Evolutionary conservation across 2,888 invertebrate genomes (phyloP), one percentile per base, ranked within the genome.

Genomic region (Aporophyla nigra): DNA sequence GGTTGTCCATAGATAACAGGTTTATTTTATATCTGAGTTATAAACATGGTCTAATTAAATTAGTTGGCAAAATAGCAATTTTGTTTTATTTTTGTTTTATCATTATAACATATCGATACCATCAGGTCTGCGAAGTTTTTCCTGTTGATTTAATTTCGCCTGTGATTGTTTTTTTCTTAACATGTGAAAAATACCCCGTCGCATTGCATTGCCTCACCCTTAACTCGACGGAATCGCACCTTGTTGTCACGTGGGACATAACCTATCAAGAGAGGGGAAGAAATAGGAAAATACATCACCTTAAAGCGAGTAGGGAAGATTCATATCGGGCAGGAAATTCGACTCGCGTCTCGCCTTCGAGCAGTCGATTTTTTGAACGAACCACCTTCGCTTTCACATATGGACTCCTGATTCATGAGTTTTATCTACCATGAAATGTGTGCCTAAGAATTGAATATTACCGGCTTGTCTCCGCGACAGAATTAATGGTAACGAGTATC

Each of bases 261-360:
- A 86, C 88, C 89, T 88, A 90, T 87, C 88, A 86, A 68, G 86
- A 81, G 88, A 93, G 92, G 95, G 95, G 95, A 93, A 93, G 93
- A 94, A 95, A 96, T 95, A 94, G 94, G 94, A 95, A 95, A 96
- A 96, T 96, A 96, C 96, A 96, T 96, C 96, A 96, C 96, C 96
- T 96, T 95, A 95, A 96, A 96, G 92, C 94, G 95, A 96, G 94
- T 93, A 94, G 96, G 96, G 96, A 96, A 96, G 96, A 96, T 96
- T 95, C 96, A 94, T 96, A 96, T 96, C 96, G 90, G 89, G 89
- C 96, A 96, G 96, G 96, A 96, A 96, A 96, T 96, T 96, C 96
- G 93, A 95, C 92, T 94, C 93, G 93, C 94, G 93, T 94, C 93
- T 93, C 93, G 93, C 90, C 91, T 90, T 90, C 91, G 84, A 88